Evolutionary conservation across 1,140 invertebrate genomes (phyloP), one percentile per base, ranked within the genome.

Genomic region (Brachionus koreanus): DNA sequence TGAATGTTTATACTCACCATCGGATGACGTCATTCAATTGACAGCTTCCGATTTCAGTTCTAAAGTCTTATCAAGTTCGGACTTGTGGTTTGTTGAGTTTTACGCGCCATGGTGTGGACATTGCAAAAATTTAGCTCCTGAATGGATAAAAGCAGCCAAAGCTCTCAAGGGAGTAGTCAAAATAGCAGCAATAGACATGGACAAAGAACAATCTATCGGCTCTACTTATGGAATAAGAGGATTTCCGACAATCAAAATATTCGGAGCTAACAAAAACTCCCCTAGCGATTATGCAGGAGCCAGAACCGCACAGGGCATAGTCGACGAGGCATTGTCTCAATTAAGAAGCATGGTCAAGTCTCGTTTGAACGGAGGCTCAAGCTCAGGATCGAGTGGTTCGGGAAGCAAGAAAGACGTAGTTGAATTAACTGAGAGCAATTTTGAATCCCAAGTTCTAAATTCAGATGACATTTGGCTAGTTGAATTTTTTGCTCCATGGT

Each of bases 211-310:
- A 74, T 83, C 82, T 2, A 86, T 98, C 13, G 93, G 92, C 25
- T 90, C 91, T 25, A 92, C 93, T 86, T 98, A 92, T 90, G 92
- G 92, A 74, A 92, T 99, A 57, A 89, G 91, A 85, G 96, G 97
- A 76, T 98, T 98, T 87, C 97, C 97, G 19, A 98, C 96, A 0
- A 93, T 99, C 82, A 99, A 98, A 89, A 93, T 99, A 12, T 98
- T 98, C 88, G 93, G 92, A 2, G 87, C 90, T 0, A 92, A 95
- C 87, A 98, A 98, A 87, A 92, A 92, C 63, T 93, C 92, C 83
- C 94, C 95, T 4, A 91, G 92, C 77, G 94, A 95, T 85, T 98
- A 93, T 88, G 92, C 93, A 86, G 96, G 90, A 89, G 90, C 91
- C 29, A 91, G 97, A 87, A 95, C 92, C 61, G 95, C 96, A 16